These are phyloP conservation scores for Serripes groenlandicus DNA, from an alignment of 2,888 invertebrate genomes.

Conservation along the genomic window DNA sequence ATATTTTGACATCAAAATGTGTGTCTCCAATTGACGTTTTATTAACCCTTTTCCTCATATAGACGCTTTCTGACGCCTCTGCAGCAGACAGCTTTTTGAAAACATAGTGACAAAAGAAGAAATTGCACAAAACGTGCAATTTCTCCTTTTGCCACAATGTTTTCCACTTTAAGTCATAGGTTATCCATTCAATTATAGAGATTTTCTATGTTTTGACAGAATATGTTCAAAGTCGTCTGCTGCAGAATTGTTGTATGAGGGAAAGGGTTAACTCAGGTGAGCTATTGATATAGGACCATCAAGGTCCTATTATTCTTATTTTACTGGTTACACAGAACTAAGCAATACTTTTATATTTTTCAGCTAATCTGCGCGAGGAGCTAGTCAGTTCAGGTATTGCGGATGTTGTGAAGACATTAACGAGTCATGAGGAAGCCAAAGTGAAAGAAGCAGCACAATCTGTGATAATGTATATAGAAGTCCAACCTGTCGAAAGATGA, in stretches of 20 bases:
- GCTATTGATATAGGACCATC: too few relatives aligned
- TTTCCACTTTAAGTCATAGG: too few relatives aligned
- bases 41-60: background rate
- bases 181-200: too few relatives aligned
- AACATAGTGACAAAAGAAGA: background rate
- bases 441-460: conserved; percentile 76
- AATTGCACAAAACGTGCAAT: background rate
- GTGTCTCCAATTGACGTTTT: too few relatives aligned
- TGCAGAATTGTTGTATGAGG: too few relatives aligned
- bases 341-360: too few relatives aligned
- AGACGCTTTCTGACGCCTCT: background rate
- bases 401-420: conserved; percentile 72
- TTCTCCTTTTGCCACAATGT: background rate
- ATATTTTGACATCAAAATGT: too few relatives aligned
- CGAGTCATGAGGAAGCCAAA: conserved; percentile 75
- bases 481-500: conserved; percentile 74
- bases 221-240: too few relatives aligned
- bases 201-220: too few relatives aligned
- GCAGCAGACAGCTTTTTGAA: background rate
- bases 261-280: too few relatives aligned
- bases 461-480: conserved; percentile 71
- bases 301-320: too few relatives aligned
- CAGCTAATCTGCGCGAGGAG: conserved; percentile 79
- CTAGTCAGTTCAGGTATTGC: conserved; percentile 75
- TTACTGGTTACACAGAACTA: too few relatives aligned